Conservation (phyloP, 2,888 invertebrate genomes). For the Pseudeuparius sepicola region DNA sequence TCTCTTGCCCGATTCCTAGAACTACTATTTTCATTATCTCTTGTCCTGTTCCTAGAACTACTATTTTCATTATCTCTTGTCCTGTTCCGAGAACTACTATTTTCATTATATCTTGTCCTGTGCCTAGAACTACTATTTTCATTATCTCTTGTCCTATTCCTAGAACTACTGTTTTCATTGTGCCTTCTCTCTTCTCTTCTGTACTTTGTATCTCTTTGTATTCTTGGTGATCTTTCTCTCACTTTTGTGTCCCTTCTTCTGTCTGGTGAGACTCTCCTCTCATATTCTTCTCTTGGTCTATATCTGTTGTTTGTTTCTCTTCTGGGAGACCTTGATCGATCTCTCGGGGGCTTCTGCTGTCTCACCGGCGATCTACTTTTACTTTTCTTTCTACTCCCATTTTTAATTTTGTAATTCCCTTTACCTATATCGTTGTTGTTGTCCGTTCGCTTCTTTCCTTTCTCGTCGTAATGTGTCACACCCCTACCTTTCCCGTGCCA, state of each 20-base stretch:
- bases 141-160: not conserved
- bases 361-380: conserved; percentile 1
- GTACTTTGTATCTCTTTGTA: not conserved
- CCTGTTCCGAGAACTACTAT: too few relatives aligned
- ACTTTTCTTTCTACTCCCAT: conserved; percentile 8
- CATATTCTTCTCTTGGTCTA: conserved; percentile 3
- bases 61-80: too few relatives aligned
- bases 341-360: not conserved
- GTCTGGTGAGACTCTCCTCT: conserved; percentile 1
- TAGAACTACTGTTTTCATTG: not conserved
- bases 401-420: conserved; percentile 28
- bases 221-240: conserved; percentile 2
- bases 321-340: conserved; percentile 12
- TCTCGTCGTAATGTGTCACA: conserved; percentile 48
- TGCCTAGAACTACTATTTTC: too few relatives aligned
- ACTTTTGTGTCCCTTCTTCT: conserved; percentile 2
- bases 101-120: too few relatives aligned
- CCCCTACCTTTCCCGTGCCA: conserved; percentile 86
- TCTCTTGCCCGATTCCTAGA: conserved; percentile 1
- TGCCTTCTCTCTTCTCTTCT: conserved; percentile 1
- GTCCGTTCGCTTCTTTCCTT: conserved; percentile 28
- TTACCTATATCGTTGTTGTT: conserved; percentile 31
- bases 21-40: not conserved
- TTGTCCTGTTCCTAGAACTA: not conserved
- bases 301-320: conserved; percentile 11